Evolutionary conservation across 1,140 invertebrate species (phyloP).

Genomic region (Trinorchestia longiramus): DNA sequence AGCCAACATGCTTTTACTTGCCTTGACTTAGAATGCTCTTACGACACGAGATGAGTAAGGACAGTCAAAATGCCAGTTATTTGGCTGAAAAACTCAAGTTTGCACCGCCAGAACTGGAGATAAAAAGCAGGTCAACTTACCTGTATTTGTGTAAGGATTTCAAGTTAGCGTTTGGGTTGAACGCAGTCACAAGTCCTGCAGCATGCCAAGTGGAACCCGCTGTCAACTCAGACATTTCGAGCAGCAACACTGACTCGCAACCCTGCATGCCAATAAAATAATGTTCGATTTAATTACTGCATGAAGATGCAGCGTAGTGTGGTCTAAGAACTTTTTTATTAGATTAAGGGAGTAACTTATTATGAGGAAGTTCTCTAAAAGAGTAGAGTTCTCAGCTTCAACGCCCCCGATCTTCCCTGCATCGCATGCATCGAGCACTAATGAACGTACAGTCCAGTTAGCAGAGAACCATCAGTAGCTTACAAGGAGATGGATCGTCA

Average conservation of each 20-base stretch:
- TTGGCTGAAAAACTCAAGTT: not conserved
- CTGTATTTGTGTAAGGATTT: constrained; percentile 70
- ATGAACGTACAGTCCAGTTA: too few relatives aligned
- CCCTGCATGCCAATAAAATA: constrained; percentile 63
- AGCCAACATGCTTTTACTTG: not conserved
- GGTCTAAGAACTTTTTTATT: too few relatives aligned
- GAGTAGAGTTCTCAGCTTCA: too few relatives aligned
- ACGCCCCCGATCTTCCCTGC: too few relatives aligned
- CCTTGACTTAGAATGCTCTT: not conserved
- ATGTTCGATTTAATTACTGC: not conserved
- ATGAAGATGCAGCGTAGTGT: too few relatives aligned
- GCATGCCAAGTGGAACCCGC: constrained; percentile 72
- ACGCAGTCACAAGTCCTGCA: constrained; percentile 70
- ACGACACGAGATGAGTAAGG: not conserved
- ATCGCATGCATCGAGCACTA: too few relatives aligned
- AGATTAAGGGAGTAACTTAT: too few relatives aligned
- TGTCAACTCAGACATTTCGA: constrained; percentile 71
- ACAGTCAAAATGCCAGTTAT: not conserved
- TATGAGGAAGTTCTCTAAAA: too few relatives aligned
- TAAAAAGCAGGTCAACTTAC: constrained; percentile 31
- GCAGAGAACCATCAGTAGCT: too few relatives aligned
- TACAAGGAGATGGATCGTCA: too few relatives aligned
- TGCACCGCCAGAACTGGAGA: not conserved
- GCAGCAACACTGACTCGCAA: constrained; percentile 68
- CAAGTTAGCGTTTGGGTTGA: constrained; percentile 70